Percentiles rank a stretch among this genome's conserved stretches.
Evolutionary conservation across 2,113 vertebrate genomes (phyloP).

Genomic region (Puffinus mauretanicus): DNA sequence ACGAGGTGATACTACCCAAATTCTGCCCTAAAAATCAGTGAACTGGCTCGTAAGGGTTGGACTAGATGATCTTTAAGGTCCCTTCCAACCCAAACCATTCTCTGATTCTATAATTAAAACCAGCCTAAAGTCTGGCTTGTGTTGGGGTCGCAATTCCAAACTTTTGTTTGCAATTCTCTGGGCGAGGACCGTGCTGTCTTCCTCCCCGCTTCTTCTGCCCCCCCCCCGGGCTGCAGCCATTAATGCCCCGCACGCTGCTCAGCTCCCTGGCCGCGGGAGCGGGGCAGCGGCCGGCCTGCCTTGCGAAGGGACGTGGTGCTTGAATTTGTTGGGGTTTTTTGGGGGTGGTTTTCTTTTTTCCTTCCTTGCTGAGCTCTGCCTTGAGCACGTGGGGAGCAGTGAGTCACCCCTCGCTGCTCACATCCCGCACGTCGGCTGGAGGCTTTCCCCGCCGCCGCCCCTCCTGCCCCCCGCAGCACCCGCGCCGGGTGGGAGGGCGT

Average conservation of each 20-base stretch:
- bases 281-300: fast-evolving
- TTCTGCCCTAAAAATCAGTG: neutral
- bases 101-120: neutral
- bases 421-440: neutral
- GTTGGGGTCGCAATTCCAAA: neutral
- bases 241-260: fast-evolving
- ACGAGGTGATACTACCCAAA: fast-evolving
- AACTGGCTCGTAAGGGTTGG: neutral
- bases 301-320: fast-evolving
- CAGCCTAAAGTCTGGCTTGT: neutral
- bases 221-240: neutral
- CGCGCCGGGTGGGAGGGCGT: fast-evolving
- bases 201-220: neutral
- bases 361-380: neutral
- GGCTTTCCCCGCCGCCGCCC: neutral
- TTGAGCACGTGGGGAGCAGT: neutral
- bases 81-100: neutral
- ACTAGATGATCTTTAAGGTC: neutral
- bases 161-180: fast-evolving
- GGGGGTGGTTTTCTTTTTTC: neutral
- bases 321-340: neutral
- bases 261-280: fast-evolving
- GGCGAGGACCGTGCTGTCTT: fast-evolving
- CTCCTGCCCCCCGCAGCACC: neutral
- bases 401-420: neutral